A percentile compares a stretch with the other conserved stretches of the same genome.
These are phyloP conservation scores for Acleris literana DNA, from an alignment of 2,888 invertebrate genomes.

Conservation along the genomic window DNA sequence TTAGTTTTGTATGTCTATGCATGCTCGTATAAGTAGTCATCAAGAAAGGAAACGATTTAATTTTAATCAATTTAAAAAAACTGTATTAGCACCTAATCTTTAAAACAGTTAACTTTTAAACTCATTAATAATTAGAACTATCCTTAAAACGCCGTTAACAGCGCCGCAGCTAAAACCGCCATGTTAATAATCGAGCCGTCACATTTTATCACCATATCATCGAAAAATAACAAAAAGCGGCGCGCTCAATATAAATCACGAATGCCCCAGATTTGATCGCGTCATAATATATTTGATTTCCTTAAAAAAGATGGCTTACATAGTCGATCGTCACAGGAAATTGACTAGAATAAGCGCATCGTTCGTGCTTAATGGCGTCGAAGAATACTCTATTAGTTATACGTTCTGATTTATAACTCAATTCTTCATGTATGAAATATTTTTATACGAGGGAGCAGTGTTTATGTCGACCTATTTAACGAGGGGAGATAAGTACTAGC, in stretches of 20 bases:
- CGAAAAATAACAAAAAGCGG: slow-evolving; percentile 7
- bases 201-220: slow-evolving; percentile 12
- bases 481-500: slow-evolving; percentile 17
- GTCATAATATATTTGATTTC: slow-evolving; percentile 32
- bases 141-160: too few relatives aligned
- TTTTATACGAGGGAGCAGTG: slow-evolving; percentile 18
- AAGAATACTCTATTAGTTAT: slow-evolving; percentile 33
- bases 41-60: too few relatives aligned
- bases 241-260: slow-evolving; percentile 8
- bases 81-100: too few relatives aligned
- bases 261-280: slow-evolving; percentile 10
- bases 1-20: too few relatives aligned
- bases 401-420: slow-evolving; percentile 33
- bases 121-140: too few relatives aligned
- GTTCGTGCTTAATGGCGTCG: slow-evolving; percentile 33
- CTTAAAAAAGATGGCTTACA: slow-evolving; percentile 31
- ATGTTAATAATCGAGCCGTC: slow-evolving; percentile 4
- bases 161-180: background rate
- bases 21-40: too few relatives aligned
- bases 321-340: slow-evolving; percentile 34
- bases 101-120: too few relatives aligned
- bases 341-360: slow-evolving; percentile 37
- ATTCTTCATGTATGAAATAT: slow-evolving; percentile 34
- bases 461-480: slow-evolving; percentile 25
- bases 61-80: too few relatives aligned